These are phyloP conservation scores for Tadarida brasiliensis DNA, from an alignment of 2,797 vertebrate species.

Conservation along the genomic window DNA sequence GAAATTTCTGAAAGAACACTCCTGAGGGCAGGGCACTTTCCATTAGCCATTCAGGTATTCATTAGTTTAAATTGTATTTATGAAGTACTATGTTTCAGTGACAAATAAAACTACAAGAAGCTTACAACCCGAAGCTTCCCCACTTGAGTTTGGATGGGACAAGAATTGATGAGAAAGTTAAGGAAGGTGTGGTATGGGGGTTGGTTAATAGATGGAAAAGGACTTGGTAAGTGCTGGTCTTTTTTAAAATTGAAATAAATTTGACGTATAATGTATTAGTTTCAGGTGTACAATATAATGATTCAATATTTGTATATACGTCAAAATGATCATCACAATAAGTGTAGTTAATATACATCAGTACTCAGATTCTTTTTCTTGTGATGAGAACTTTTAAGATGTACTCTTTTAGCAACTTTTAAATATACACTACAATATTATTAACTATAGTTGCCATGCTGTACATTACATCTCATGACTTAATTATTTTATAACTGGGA, in stretches of 20 bases:
- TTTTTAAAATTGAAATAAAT: neutral
- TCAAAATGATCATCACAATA: neutral
- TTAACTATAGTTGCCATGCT: neutral
- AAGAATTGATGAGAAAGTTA: constrained; percentile 33
- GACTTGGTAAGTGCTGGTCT: neutral
- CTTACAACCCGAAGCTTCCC: neutral
- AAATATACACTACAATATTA: neutral
- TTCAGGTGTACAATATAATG: neutral
- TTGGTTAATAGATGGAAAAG: neutral
- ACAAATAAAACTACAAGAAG: neutral
- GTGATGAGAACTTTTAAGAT: constrained; percentile 19
- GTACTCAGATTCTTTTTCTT: neutral
- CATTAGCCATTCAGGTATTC: neutral
- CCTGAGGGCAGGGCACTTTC: neutral
- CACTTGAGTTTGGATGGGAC: neutral
- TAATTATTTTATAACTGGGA: neutral
- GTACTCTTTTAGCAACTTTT: neutral
- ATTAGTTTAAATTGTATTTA: neutral
- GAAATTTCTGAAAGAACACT: neutral
- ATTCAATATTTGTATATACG: neutral
- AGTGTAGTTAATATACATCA: neutral
- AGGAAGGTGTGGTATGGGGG: neutral
- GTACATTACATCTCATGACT: neutral
- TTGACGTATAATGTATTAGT: neutral
- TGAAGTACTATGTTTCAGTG: neutral